Evolutionary conservation across 2,888 invertebrate species (phyloP).

Genomic region (Chirona hameri): DNA sequence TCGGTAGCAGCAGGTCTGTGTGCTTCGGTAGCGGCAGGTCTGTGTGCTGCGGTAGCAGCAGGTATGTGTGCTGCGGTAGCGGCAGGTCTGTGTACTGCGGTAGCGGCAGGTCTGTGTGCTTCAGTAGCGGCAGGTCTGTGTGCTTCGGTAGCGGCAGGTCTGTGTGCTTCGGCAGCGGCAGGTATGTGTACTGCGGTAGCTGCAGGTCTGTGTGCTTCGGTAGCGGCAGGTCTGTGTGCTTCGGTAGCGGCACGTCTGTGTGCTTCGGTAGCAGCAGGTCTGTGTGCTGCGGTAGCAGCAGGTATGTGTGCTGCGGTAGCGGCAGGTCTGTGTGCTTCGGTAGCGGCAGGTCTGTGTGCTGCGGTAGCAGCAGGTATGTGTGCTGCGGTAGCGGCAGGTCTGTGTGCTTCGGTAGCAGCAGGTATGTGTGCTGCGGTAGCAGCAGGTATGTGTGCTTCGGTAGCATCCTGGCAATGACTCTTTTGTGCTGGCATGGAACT

Average conservation of each 20-base stretch:
- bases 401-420: conserved; percentile 3
- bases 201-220: neutral
- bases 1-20: too few relatives aligned
- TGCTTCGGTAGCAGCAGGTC: conserved; percentile 2
- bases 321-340: neutral
- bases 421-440: neutral
- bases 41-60: too few relatives aligned
- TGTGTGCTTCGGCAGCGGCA: too few relatives aligned
- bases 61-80: too few relatives aligned
- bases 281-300: conserved; percentile 3
- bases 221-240: neutral
- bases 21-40: too few relatives aligned
- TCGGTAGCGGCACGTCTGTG: neutral
- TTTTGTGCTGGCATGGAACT: too few relatives aligned
- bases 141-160: too few relatives aligned
- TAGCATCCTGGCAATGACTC: too few relatives aligned
- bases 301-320: neutral
- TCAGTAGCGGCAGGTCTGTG: too few relatives aligned
- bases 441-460: neutral
- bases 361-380: conserved; percentile 5
- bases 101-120: too few relatives aligned
- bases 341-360: neutral
- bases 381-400: neutral
- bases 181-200: too few relatives aligned
- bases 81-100: too few relatives aligned